Conservation (phyloP, 2,888 invertebrate species). For the Lamproptera curius region DNA sequence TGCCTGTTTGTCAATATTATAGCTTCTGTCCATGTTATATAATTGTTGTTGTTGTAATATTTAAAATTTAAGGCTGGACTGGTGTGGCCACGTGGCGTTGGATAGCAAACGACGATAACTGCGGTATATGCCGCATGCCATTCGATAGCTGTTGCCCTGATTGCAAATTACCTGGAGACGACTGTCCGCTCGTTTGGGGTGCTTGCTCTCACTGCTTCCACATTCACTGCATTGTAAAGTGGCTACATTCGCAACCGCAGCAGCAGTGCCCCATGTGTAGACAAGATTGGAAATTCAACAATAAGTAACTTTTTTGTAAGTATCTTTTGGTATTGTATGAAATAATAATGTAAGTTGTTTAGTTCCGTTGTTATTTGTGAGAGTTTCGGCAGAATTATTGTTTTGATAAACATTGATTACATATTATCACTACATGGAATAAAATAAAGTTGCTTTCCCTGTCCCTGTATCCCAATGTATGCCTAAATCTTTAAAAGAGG, state of each 20-base stretch:
- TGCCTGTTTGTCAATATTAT: neutral
- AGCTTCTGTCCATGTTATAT: no score
- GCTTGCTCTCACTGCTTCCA: slow-evolving; percentile 99
- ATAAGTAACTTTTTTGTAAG: slow-evolving; percentile 67
- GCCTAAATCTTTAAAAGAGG: no score
- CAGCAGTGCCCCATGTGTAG: slow-evolving; percentile 98
- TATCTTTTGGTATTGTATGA: neutral
- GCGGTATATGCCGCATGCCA: slow-evolving; percentile 99
- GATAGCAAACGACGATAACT: slow-evolving; percentile 99
- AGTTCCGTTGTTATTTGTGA: no score
- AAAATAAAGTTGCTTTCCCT: no score
- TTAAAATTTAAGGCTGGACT: slow-evolving; percentile 84
- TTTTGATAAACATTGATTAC: no score
- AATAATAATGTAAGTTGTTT: no score
- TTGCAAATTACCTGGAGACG: slow-evolving; percentile 98
- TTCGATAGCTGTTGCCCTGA: slow-evolving; percentile 99
- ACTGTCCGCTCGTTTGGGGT: slow-evolving; percentile 99
- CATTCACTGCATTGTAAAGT: slow-evolving; percentile 99
- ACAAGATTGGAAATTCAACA: slow-evolving; percentile 99
- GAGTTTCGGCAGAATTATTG: no score
- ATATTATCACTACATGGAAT: no score
- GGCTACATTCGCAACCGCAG: slow-evolving; percentile 96
- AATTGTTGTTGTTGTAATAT: slow-evolving; percentile 2
- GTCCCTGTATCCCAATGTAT: no score
- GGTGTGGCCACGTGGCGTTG: slow-evolving; percentile 99